phyloP scores from a whole-genome alignment of 2,888 invertebrate genomes.

The Lasioglossum pauxillum region DNA sequence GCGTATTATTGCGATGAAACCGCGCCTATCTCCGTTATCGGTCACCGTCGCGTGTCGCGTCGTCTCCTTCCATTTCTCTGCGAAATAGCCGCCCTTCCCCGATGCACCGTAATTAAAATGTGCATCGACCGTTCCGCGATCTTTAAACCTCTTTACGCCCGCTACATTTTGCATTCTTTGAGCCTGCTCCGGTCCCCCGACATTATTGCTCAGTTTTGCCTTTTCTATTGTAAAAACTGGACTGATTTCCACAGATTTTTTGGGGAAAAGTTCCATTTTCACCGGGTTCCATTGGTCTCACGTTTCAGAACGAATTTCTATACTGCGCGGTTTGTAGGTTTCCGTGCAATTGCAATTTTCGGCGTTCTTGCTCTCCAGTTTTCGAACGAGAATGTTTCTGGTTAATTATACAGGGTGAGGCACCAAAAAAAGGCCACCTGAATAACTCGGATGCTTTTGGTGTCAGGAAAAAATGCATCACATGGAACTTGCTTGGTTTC shows the following conservation, averaged over 20 bases:
- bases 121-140: not conserved
- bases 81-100: not conserved
- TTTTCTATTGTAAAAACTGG: not conserved
- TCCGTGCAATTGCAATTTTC: not conserved
- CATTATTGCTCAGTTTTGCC: not conserved
- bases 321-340: not conserved
- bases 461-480: too few relatives aligned
- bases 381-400: not conserved
- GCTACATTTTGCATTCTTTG: not conserved
- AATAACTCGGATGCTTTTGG: too few relatives aligned
- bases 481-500: too few relatives aligned
- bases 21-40: constrained; percentile 2
- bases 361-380: not conserved
- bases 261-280: not conserved
- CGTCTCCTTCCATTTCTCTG: not conserved
- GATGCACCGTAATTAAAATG: constrained; percentile 1
- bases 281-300: not conserved
- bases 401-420: not conserved
- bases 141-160: not conserved
- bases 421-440: too few relatives aligned
- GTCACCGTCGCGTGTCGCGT: not conserved
- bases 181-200: not conserved
- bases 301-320: not conserved
- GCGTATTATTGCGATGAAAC: constrained; percentile 6
- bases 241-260: not conserved